Conservation (phyloP, 2,113 vertebrate genomes). For the Archocentrus centrarchus region DNA sequence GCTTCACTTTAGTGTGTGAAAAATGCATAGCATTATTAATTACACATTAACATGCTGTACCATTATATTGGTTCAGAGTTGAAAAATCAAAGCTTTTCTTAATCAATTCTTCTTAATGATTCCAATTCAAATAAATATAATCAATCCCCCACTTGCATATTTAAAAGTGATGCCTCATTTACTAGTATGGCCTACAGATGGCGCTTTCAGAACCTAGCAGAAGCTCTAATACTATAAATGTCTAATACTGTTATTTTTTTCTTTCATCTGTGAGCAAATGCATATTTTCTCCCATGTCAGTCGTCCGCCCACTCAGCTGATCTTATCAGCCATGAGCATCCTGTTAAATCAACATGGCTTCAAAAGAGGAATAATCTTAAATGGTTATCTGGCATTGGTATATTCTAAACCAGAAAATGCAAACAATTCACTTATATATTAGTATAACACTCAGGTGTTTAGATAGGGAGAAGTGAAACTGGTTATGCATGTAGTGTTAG, state of each 20-base stretch:
- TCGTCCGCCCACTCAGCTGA: neutral
- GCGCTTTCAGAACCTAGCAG: slow-evolving; percentile 47
- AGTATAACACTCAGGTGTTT: neutral
- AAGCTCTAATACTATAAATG: slow-evolving; percentile 44
- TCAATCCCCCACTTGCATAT: neutral
- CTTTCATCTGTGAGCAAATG: neutral
- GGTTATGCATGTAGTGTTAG: neutral
- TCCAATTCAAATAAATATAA: neutral
- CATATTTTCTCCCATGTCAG: slow-evolving; percentile 15
- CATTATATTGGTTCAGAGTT: neutral
- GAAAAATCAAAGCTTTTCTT: neutral
- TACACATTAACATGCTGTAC: neutral
- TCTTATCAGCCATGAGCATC: slow-evolving; percentile 18
- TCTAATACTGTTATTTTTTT: slow-evolving; percentile 11
- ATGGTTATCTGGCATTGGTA: neutral
- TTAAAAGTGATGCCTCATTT: neutral
- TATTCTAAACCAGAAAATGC: neutral
- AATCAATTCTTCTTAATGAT: neutral
- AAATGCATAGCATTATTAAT: neutral
- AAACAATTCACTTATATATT: neutral
- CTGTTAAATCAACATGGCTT: slow-evolving; percentile 6
- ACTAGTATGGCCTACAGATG: slow-evolving; percentile 64
- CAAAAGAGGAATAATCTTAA: neutral
- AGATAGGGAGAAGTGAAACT: neutral
- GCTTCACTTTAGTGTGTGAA: neutral